Evolutionary conservation across 2,888 invertebrate species (phyloP).

Genomic region (Hemicrepidius hirtus): DNA sequence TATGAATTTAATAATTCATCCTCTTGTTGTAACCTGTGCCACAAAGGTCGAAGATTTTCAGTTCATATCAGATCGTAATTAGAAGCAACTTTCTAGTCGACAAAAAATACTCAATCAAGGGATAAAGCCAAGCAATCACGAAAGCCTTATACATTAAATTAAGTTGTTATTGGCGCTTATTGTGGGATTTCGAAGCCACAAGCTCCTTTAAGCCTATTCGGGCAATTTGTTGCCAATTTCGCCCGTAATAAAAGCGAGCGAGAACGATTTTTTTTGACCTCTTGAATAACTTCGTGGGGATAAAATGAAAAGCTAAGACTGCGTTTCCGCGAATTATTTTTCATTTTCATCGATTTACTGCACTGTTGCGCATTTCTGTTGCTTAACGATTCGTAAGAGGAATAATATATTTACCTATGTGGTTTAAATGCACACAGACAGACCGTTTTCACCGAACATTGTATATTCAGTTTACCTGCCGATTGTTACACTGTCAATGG

Average conservation of each 20-base stretch:
- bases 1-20: too few relatives aligned
- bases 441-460: background rate
- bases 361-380: slow-evolving; percentile 20
- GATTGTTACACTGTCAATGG: background rate
- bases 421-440: slow-evolving; percentile 6
- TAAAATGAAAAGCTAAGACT: background rate
- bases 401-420: slow-evolving; percentile 25
- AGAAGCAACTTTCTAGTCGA: background rate
- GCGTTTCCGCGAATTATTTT: slow-evolving; percentile 6
- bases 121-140: slow-evolving; percentile 22
- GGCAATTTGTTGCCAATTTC: slow-evolving; percentile 18
- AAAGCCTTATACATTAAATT: slow-evolving; percentile 31
- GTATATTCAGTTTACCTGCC: slow-evolving; percentile 8
- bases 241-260: background rate
- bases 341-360: slow-evolving; percentile 20
- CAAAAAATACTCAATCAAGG: slow-evolving; percentile 18
- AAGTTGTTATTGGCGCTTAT: slow-evolving; percentile 33
- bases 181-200: slow-evolving; percentile 26
- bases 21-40: too few relatives aligned
- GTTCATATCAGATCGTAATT: background rate
- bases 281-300: background rate
- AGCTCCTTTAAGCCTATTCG: slow-evolving; percentile 29
- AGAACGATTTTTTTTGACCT: background rate
- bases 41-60: too few relatives aligned
- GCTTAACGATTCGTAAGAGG: background rate